Evolutionary conservation across 2,797 vertebrate species (phyloP).

Genomic region (Oryzias sinensis): DNA sequence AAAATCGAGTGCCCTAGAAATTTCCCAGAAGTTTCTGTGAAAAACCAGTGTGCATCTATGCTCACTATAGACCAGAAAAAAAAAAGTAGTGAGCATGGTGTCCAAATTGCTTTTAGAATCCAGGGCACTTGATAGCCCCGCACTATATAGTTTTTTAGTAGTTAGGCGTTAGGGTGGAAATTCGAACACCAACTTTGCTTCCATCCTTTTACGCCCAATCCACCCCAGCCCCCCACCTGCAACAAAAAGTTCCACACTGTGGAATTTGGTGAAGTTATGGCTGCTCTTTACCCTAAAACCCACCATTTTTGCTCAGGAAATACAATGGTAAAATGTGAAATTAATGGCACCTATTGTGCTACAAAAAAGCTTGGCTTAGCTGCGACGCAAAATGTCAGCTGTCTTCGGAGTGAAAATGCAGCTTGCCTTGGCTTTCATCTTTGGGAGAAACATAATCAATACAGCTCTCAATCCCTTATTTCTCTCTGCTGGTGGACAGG

Average conservation of each 20-base stretch:
- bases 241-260: constrained; percentile 34
- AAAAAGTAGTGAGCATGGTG: too few relatives aligned
- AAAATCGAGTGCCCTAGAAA: too few relatives aligned
- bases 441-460: constrained; percentile 41
- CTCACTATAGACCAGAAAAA: too few relatives aligned
- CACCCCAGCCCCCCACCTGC: too few relatives aligned
- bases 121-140: too few relatives aligned
- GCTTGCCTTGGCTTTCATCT: constrained; percentile 51
- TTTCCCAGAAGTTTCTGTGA: too few relatives aligned
- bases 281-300: constrained; percentile 22
- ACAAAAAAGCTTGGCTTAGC: constrained; percentile 50
- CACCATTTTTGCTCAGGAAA: constrained; percentile 46
- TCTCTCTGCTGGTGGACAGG: constrained; percentile 32
- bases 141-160: too few relatives aligned
- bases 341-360: constrained; percentile 63
- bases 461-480: constrained; percentile 18
- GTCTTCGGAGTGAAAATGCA: constrained; percentile 57
- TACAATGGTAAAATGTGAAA: constrained; percentile 54
- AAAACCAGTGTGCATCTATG: too few relatives aligned
- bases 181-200: too few relatives aligned
- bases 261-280: constrained; percentile 24
- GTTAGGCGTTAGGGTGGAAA: too few relatives aligned
- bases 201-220: too few relatives aligned
- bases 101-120: too few relatives aligned
- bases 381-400: constrained; percentile 68